These are phyloP conservation scores for Papilio gigon DNA, from an alignment of 2,888 invertebrate species.

Conservation along the genomic window DNA sequence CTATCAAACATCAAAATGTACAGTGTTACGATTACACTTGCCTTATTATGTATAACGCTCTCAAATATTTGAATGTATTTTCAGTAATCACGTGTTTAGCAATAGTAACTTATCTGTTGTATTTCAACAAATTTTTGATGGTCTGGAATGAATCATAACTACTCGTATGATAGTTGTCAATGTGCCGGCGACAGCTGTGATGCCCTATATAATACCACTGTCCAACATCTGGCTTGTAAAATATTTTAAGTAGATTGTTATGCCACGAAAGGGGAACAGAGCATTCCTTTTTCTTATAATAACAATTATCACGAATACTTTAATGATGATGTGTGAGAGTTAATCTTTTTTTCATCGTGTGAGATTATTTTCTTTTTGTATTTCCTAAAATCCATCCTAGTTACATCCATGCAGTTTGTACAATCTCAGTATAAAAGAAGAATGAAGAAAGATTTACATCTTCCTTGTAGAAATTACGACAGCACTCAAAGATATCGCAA, in stretches of 20 bases:
- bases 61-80: too few species aligned
- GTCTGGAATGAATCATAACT: not conserved
- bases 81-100: not conserved
- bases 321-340: not conserved
- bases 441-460: not conserved
- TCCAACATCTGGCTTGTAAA: constrained; percentile 16
- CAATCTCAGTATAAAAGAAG: not conserved
- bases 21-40: too few species aligned
- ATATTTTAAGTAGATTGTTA: constrained; percentile 4
- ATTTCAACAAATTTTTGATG: not conserved
- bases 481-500: not conserved
- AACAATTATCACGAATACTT: not conserved
- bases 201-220: not conserved
- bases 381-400: too few species aligned
- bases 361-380: too few species aligned
- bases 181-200: constrained; percentile 4
- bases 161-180: constrained; percentile 14
- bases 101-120: not conserved
- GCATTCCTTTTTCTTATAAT: not conserved
- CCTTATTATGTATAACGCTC: too few species aligned
- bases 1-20: not conserved
- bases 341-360: not conserved
- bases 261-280: not conserved
- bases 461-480: not conserved
- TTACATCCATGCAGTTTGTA: not conserved